These are phyloP conservation scores for Branchellion lobata DNA, from an alignment of 2,888 invertebrate species.

Conservation along the genomic window DNA sequence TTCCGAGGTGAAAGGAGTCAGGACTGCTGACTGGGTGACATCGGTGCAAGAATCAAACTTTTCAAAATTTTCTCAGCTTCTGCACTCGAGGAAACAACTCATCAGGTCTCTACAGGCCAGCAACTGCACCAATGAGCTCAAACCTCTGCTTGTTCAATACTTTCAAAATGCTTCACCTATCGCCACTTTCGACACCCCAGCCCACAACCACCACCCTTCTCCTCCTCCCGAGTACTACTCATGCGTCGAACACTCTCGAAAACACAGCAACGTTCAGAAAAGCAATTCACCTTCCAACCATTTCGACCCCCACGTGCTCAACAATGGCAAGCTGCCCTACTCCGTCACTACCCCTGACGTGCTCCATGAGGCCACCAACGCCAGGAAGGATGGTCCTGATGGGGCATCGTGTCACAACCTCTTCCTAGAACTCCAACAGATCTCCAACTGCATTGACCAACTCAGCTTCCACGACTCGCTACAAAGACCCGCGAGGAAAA, in stretches of 20 bases:
- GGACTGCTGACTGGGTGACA: conserved; percentile 60
- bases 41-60: conserved; percentile 54
- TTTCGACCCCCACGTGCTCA: background rate
- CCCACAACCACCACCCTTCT: conserved; percentile 16
- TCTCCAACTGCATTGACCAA: background rate
- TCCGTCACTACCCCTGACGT: background rate
- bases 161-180: conserved; percentile 36
- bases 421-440: background rate
- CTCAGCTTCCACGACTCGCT: conserved; percentile 37
- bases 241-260: conserved; percentile 32
- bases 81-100: conserved; percentile 46
- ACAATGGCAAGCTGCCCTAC: conserved; percentile 5
- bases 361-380: background rate
- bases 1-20: conserved; percentile 50
- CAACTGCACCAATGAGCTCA: conserved; percentile 28
- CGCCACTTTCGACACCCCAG: conserved; percentile 44
- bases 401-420: conserved; percentile 34
- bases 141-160: conserved; percentile 37
- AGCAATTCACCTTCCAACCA: background rate
- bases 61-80: conserved; percentile 43
- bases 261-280: background rate
- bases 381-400: conserved; percentile 31
- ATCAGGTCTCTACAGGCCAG: conserved; percentile 38
- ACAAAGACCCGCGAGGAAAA: conserved; percentile 24
- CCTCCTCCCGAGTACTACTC: conserved; percentile 47